A percentile compares a stretch with the other conserved stretches of the same genome.
Evolutionary conservation across 23 tunicate genomes (phyloP).

Genomic region (Phallusia fumigata): DNA sequence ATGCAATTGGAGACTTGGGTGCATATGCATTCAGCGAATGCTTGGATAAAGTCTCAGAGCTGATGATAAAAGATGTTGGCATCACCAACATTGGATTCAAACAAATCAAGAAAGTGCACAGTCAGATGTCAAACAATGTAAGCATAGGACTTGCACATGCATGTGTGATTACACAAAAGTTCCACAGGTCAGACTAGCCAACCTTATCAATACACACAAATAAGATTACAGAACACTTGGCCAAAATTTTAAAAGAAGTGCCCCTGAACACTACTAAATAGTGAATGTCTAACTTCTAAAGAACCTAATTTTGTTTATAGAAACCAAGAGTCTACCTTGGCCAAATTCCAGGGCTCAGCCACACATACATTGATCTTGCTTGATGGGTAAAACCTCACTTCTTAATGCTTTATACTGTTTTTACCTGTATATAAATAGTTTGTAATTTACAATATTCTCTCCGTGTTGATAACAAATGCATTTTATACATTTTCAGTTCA

Average conservation of each 20-base stretch:
- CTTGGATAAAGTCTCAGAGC: background rate
- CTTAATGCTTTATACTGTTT: too few species aligned
- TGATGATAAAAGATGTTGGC: background rate
- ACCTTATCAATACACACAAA: too few species aligned
- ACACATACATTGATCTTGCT: background rate
- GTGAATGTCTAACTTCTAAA: too few species aligned
- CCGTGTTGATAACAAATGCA: too few species aligned
- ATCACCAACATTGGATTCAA: background rate
- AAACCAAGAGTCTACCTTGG: background rate
- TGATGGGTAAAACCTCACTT: background rate
- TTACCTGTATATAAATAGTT: too few species aligned
- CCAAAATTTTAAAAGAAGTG: too few species aligned
- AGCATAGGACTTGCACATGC: background rate
- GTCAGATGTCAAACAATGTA: background rate
- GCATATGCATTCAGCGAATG: background rate
- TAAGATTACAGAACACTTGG: too few species aligned
- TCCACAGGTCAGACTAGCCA: too few species aligned
- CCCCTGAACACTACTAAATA: too few species aligned
- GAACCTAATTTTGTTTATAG: background rate
- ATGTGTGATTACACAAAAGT: too few species aligned
- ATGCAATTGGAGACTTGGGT: background rate
- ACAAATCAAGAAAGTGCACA: background rate
- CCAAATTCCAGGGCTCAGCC: background rate
- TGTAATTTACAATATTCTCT: too few species aligned
- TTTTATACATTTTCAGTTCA: too few species aligned